Conservation (phyloP, 2,113 vertebrate genomes). For the Amphiprion ocellaris region DNA sequence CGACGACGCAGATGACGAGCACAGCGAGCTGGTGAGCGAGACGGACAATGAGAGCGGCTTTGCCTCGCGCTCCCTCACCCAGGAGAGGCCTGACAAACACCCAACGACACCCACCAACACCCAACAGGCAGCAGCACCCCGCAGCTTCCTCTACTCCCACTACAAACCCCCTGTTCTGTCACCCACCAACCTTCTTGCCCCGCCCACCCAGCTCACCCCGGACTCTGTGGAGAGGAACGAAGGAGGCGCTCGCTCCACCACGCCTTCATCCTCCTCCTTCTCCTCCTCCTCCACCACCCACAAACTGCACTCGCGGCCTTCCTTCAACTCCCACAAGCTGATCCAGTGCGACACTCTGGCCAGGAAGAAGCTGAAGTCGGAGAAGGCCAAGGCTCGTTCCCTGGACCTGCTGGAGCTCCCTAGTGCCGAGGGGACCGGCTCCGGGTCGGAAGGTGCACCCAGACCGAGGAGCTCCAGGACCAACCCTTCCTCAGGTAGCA, state of each 20-base stretch:
- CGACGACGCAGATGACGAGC: conserved; percentile 95
- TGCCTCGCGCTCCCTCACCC: conserved; percentile 84
- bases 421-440: not conserved
- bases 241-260: conserved; percentile 78
- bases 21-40: conserved; percentile 92
- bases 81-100: conserved; percentile 82
- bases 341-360: conserved; percentile 95
- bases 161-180: conserved; percentile 62
- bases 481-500: conserved; percentile 79
- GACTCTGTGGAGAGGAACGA: conserved; percentile 68
- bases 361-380: conserved; percentile 87
- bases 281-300: conserved; percentile 81
- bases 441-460: conserved; percentile 16
- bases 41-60: conserved; percentile 94
- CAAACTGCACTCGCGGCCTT: conserved; percentile 79
- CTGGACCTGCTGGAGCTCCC: conserved; percentile 73
- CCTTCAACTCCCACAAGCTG: conserved; percentile 93
- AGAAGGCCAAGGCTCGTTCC: conserved; percentile 80
- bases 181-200: conserved; percentile 20
- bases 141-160: conserved; percentile 83
- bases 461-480: conserved; percentile 65
- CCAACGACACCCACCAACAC: not conserved
- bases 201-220: conserved; percentile 38
- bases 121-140: conserved; percentile 21
- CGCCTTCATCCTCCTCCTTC: conserved; percentile 81